Evolutionary conservation across 2,797 vertebrate species (phyloP).

Genomic region (Hypotaenidia okinawae): DNA sequence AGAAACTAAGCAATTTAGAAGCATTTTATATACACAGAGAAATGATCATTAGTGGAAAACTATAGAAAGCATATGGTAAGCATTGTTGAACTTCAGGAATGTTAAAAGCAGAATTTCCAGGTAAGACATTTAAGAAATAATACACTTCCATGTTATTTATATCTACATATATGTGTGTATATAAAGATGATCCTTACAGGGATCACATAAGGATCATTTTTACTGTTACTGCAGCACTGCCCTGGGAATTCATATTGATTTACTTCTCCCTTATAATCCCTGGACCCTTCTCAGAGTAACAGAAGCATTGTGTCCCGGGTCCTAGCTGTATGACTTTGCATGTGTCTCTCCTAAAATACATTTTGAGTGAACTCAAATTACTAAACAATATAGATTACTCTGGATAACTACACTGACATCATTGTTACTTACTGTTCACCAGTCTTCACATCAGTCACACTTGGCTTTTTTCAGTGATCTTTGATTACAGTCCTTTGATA

Average conservation of each 20-base stretch:
- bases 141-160: not conserved
- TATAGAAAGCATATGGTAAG: not conserved
- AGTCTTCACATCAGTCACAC: not conserved
- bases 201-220: not conserved
- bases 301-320: not conserved
- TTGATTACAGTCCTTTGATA: constrained; percentile 14
- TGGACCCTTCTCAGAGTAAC: not conserved
- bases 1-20: not conserved
- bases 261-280: not conserved
- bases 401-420: not conserved
- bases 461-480: not conserved
- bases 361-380: not conserved
- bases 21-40: not conserved
- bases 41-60: not conserved
- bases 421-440: not conserved
- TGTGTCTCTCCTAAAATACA: not conserved
- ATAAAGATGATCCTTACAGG: too few relatives aligned
- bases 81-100: not conserved
- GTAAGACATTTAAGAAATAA: not conserved
- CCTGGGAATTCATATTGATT: not conserved
- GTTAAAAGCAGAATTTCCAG: not conserved
- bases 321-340: not conserved
- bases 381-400: not conserved
- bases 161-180: too few relatives aligned
- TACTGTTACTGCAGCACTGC: not conserved